These are phyloP conservation scores for Oncorhynchus gorbuscha DNA, from an alignment of 2,113 vertebrate species.

Conservation along the genomic window DNA sequence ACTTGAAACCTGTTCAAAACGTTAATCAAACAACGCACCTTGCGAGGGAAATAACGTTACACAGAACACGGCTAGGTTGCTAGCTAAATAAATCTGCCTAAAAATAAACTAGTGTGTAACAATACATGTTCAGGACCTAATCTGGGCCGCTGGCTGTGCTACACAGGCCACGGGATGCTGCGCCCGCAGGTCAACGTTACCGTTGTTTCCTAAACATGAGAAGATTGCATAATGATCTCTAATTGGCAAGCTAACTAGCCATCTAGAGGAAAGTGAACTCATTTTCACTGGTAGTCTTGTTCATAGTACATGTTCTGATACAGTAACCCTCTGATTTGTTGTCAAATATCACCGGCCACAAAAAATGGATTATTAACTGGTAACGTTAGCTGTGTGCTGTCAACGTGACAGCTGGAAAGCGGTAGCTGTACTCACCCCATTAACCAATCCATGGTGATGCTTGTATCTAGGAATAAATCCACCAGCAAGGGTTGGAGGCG, in stretches of 20 bases:
- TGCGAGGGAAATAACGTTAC: constrained; percentile 51
- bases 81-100: constrained; percentile 46
- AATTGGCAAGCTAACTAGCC: not conserved
- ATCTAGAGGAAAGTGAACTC: no score
- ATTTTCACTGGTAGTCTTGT: not conserved
- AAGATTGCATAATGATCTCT: constrained; percentile 7
- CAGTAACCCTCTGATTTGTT: not conserved
- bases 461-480: constrained; percentile 66
- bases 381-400: constrained; percentile 3
- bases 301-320: not conserved
- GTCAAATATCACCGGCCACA: not conserved
- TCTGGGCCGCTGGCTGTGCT: constrained; percentile 16
- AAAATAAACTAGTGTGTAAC: constrained; percentile 27
- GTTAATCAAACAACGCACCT: constrained; percentile 53
- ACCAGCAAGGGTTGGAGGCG: constrained; percentile 66
- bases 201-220: constrained; percentile 27
- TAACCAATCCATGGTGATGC: constrained; percentile 83
- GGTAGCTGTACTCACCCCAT: constrained; percentile 82
- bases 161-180: constrained; percentile 23
- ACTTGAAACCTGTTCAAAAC: not conserved
- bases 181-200: constrained; percentile 18
- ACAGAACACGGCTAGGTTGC: constrained; percentile 28
- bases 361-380: not conserved
- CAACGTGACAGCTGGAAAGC: constrained; percentile 4
- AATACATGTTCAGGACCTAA: constrained; percentile 22